A percentile compares a stretch with the other conserved stretches of the same genome.
phyloP scores from a whole-genome alignment of 2,113 vertebrate species.

The Porphyrio hochstetteri region DNA sequence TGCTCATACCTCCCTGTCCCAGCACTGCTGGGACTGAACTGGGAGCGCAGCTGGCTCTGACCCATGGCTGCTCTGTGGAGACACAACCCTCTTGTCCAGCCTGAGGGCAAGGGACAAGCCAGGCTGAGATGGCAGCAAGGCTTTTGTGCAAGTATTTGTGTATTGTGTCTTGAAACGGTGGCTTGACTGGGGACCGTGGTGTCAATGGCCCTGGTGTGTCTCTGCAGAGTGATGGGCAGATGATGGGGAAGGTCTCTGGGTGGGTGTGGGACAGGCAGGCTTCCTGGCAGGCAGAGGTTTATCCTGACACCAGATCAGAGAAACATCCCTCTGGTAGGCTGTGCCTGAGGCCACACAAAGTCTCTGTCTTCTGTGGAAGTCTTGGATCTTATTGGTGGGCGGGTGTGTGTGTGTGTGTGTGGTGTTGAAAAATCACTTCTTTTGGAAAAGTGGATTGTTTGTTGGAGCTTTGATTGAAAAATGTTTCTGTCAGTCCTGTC shows the following conservation, averaged over 20 bases:
- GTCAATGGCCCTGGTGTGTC: not conserved
- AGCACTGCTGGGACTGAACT: not conserved
- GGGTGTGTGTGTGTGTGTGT: no score
- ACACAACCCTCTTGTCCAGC: not conserved
- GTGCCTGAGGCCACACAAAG: not conserved
- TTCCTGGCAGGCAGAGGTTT: not conserved
- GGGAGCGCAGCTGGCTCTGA: not conserved
- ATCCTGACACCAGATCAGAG: not conserved
- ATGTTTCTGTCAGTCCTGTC: not conserved
- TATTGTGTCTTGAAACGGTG: not conserved
- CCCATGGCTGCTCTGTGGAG: not conserved
- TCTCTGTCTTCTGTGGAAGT: not conserved
- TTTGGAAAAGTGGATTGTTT: not conserved
- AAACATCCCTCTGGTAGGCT: not conserved
- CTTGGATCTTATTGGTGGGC: not conserved
- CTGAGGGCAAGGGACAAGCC: not conserved
- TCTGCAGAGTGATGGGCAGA: not conserved
- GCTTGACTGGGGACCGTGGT: not conserved
- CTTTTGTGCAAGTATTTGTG: not conserved
- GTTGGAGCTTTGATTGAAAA: slow-evolving; percentile 1
- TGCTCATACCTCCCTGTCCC: not conserved
- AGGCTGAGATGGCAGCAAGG: not conserved
- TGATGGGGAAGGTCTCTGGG: not conserved
- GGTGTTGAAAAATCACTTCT: not conserved
- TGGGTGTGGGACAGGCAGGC: not conserved